Evolutionary conservation across 2,113 vertebrate species (phyloP), one percentile per base, ranked within the genome.

Genomic region (Forbesichthys papilliferus): DNA sequence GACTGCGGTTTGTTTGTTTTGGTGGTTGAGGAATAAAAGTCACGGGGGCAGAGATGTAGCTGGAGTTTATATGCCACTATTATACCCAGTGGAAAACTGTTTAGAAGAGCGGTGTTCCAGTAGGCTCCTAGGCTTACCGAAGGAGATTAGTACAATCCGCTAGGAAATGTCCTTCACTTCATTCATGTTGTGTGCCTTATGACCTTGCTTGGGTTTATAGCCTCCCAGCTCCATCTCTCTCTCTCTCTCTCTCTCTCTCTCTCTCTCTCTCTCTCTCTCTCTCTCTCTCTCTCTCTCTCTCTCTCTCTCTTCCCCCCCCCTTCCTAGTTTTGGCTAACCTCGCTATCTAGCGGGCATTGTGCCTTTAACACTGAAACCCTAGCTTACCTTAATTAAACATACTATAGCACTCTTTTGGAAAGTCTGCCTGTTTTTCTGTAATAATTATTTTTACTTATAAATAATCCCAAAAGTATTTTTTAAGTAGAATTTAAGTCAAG

Each of bases 141-240:
- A 87, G 78, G 48, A 80, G 83, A 84, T 87, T 89, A 84, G 58
- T 14, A 1, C 69, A 80, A 60, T 82, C 81, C 69, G 71, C 67
- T 20, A 63, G 72, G 70, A 86, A 81, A 76, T 27, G 42, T 47
- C 66, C 64, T 61, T 73, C 48, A 61, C 66, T 61, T 73, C 48
- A 61, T 53, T 70, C 65, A 74, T 64, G 55, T 56, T 58, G 9
- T 33, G 5, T 69, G 14, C 10, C 62, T 56, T 20, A 74, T 65
- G 57, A 48, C 18, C 61, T 54, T 56, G 0, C 7, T 42, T 42
- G 4, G 4, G 36, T 1, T 27, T 27, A 27, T 27, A 27, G 27
- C 27, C 27, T 27, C 27, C 13, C 8, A 55, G 9, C 14, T 16
- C 13, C 8, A 55, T n/a, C 14, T 16, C 4, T 55, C 6, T n/a